Conservation (phyloP, 2,888 invertebrate species). For the Acanthacorydalis orientalis region DNA sequence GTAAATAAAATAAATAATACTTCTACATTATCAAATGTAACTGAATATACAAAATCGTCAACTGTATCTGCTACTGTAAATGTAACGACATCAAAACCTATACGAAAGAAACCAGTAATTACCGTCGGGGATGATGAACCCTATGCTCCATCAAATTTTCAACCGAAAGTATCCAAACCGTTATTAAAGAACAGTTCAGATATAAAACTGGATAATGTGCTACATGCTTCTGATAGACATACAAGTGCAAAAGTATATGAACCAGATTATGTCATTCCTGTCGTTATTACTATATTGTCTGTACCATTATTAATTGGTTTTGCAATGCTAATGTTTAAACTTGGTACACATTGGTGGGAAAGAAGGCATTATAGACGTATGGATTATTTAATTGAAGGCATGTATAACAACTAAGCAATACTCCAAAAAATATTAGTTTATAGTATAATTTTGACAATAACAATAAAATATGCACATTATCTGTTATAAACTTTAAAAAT, state of each 20-base stretch:
- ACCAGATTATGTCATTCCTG: constrained; percentile 52
- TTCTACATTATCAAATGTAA: constrained; percentile 2
- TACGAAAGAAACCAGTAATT: constrained; percentile 33
- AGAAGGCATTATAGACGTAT: constrained; percentile 73
- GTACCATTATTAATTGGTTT: constrained; percentile 56
- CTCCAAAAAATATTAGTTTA: background rate
- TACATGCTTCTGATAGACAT: too few relatives aligned
- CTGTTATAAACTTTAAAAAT: too few relatives aligned
- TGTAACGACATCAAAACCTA: constrained; percentile 18
- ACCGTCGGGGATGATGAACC: constrained; percentile 27
- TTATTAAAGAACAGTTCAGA: background rate
- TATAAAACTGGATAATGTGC: too few relatives aligned
- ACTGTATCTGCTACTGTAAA: constrained; percentile 1
- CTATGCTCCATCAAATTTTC: constrained; percentile 10
- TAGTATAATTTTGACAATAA: background rate
- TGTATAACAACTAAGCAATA: constrained; percentile 56
- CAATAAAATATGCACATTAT: too few relatives aligned
- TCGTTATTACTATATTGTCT: constrained; percentile 55
- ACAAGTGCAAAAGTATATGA: too few relatives aligned
- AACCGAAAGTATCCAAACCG: constrained; percentile 8
- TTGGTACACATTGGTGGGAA: constrained; percentile 70
- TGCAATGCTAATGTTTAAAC: constrained; percentile 45
- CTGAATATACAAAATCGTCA: constrained; percentile 12
- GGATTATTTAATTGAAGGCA: constrained; percentile 78
- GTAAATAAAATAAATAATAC: background rate